phyloP scores from a whole-genome alignment of 2,797 vertebrate genomes.

The Enteromius radiatus region DNA sequence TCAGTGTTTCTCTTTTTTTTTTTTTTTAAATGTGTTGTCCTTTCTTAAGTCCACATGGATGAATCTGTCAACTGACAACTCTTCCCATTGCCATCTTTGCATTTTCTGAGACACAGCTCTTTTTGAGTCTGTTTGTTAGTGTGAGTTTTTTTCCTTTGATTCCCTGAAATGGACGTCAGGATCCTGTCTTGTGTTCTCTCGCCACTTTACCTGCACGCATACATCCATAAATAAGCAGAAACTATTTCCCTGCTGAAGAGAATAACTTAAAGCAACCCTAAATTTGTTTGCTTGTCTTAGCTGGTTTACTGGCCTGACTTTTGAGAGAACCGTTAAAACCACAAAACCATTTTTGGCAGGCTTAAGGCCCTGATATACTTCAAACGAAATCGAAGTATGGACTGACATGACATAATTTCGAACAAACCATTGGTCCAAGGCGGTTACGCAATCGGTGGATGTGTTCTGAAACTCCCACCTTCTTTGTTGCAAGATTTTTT shows the following conservation, averaged over 20 bases:
- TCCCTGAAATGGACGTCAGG: slow-evolving; percentile 1
- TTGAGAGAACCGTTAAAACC: not conserved
- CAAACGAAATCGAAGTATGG: too few species aligned
- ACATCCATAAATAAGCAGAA: not conserved
- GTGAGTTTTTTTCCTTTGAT: slow-evolving; percentile 40
- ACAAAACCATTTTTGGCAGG: not conserved
- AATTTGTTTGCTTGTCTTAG: slow-evolving; percentile 3
- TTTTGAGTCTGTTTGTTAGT: slow-evolving; percentile 44
- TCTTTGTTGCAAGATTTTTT: too few species aligned
- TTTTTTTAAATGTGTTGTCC: slow-evolving; percentile 11
- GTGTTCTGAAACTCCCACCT: too few species aligned
- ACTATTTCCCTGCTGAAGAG: not conserved
- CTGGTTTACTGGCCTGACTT: not conserved
- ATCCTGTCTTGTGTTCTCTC: slow-evolving; percentile 47
- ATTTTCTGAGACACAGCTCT: slow-evolving; percentile 17
- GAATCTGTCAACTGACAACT: slow-evolving; percentile 49
- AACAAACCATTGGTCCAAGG: too few species aligned
- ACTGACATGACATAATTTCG: too few species aligned
- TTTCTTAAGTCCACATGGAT: slow-evolving; percentile 24
- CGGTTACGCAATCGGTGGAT: too few species aligned
- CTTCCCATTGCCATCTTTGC: slow-evolving; percentile 40
- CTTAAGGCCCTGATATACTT: not conserved
- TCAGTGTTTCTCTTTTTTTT: slow-evolving; percentile 23
- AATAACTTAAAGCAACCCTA: not conserved
- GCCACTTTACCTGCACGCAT: slow-evolving; percentile 12